Evolutionary conservation across 2,888 invertebrate species (phyloP), one percentile per base, ranked within the genome.

Genomic region (Exephanes ischioxanthus): DNA sequence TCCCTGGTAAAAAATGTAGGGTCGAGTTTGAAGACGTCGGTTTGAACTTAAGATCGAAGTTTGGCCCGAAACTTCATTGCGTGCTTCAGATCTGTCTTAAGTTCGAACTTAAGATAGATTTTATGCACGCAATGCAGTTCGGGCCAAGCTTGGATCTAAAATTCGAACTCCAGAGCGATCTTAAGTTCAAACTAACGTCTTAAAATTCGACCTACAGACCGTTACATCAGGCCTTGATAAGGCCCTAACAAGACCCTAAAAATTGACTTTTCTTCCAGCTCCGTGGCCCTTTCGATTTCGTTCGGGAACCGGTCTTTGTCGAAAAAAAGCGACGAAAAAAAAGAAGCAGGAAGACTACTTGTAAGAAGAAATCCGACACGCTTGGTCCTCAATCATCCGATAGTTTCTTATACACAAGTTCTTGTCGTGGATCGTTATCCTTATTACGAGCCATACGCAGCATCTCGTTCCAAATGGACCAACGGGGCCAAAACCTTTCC

Each of bases 371-470:
- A 87, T 85, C 80, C 83, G 87, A 86, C 79, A 87, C 87, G 86
- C 86, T 78, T 37, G 82, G 80, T 80, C 80, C 84, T 87, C 84
- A 87, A 87, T 86, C 87, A 87, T 84, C 78, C 83, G 80, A 84
- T 86, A 81, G 82, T 72, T 83, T 70, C 75, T 26, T 75, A 76
- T 67, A 84, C 71, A 76, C 45, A 79, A 85, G 66, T 81, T 86
- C 82, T 84, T 68, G 86, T 86, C 84, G 84, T 71, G 82, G 84
- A 86, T 86, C 86, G 86, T 87, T 87, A 87, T 84, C 87, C 86
- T 81, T 83, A 86, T 87, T 86, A 83, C 86, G 58, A 84, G 72
- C 48, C 75, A 76, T 73, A 81, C 48, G 37, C 48, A 33, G 26
- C 71, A 22, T 45, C 84, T 83, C 86, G 63, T 82, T 76, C 66